These are phyloP conservation scores for Nymphalis c-album DNA, from an alignment of 2,888 invertebrate species.

Conservation along the genomic window DNA sequence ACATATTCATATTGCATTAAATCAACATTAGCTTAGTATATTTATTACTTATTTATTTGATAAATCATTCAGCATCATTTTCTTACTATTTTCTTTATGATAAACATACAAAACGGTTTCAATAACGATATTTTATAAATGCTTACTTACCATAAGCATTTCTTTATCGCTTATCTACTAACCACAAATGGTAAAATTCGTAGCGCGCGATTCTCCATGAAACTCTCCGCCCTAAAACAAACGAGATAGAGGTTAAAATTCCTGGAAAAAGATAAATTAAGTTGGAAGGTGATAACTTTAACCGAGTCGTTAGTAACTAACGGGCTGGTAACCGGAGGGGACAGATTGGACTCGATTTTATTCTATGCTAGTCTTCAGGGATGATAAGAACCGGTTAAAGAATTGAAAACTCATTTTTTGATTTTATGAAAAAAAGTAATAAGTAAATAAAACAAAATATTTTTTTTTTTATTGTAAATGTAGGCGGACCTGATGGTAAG, in stretches of 20 bases:
- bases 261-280: constrained; percentile 33
- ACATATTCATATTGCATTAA: too few species aligned
- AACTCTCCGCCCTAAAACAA: constrained; percentile 37
- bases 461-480: too few species aligned
- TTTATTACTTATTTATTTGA: too few species aligned
- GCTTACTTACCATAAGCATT: not conserved
- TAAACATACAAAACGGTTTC: too few species aligned
- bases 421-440: too few species aligned
- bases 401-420: not conserved
- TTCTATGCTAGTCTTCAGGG: not conserved
- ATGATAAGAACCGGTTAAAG: constrained; percentile 5
- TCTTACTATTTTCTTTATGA: too few species aligned
- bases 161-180: constrained; percentile 17
- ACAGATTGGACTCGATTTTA: constrained; percentile 23
- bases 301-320: constrained; percentile 40
- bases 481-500: too few species aligned
- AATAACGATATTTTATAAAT: too few species aligned
- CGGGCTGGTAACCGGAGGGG: constrained; percentile 21
- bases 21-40: too few species aligned
- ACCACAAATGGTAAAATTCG: constrained; percentile 28
- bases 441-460: too few species aligned
- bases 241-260: constrained; percentile 35
- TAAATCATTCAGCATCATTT: too few species aligned
- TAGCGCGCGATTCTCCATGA: constrained; percentile 22
- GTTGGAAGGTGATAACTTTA: constrained; percentile 39